These are phyloP conservation scores for Dexiosoma caninum DNA, from an alignment of 2,888 invertebrate genomes.

Conservation along the genomic window DNA sequence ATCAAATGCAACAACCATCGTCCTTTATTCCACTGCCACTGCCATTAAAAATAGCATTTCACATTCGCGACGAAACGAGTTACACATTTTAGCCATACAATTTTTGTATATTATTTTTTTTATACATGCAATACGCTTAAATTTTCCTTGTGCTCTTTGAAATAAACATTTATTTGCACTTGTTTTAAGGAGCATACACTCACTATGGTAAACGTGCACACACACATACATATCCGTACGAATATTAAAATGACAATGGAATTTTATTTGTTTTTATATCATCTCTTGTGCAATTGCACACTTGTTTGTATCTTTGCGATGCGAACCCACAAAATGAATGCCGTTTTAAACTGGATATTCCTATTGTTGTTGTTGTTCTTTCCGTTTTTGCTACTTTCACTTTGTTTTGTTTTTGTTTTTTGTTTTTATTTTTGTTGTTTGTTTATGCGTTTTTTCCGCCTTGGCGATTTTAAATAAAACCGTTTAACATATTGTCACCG, in stretches of 20 bases:
- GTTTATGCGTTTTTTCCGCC: slow-evolving; percentile 66
- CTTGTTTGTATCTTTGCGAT: slow-evolving; percentile 25
- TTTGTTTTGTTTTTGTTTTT: slow-evolving; percentile 15
- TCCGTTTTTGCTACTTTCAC: not conserved
- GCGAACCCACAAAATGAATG: not conserved
- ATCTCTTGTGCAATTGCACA: slow-evolving; percentile 44
- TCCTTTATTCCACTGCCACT: not conserved
- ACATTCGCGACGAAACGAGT: not conserved
- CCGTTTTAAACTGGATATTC: slow-evolving; percentile 21
- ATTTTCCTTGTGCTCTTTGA: slow-evolving; percentile 15
- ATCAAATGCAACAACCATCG: slow-evolving; percentile 23
- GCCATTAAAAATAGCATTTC: not conserved
- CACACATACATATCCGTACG: not conserved
- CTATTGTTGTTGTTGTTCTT: slow-evolving; percentile 10
- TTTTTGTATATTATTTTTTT: slow-evolving; percentile 48
- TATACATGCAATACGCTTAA: slow-evolving; percentile 30
- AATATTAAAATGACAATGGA: slow-evolving; percentile 20
- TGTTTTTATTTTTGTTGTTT: slow-evolving; percentile 45
- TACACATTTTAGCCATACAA: slow-evolving; percentile 16
- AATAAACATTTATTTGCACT: slow-evolving; percentile 9
- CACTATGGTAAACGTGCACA: not conserved
- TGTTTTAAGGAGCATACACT: not conserved
- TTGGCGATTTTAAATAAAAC: slow-evolving; percentile 74
- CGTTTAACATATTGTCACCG: slow-evolving; percentile 54
- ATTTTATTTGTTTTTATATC: slow-evolving; percentile 54